Evolutionary conservation across 2,113 vertebrate species (phyloP), one percentile per base, ranked within the genome.

Genomic region (Ammodytes dubius): DNA sequence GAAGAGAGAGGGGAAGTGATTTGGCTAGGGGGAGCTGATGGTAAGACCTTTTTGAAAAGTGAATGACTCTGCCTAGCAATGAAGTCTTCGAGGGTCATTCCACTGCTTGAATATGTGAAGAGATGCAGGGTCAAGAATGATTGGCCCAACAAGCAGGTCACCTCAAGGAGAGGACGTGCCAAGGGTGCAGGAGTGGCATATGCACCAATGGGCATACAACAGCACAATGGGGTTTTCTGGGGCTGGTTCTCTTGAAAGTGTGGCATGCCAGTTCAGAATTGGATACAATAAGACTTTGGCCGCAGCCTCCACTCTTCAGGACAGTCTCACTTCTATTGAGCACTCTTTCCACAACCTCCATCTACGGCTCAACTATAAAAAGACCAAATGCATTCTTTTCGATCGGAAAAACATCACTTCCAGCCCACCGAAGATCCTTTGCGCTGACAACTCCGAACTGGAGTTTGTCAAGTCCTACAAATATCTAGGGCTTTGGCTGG

Each of bases 41-140:
- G 72, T 70, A 87, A 80, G 75, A 71, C 78, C 82, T 83, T 75
- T 78, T 86, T 84, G 66, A 83, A 49, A 81, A 76, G 79, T 76
- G 75, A 76, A 40, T 66, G 61, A 84, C 70, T 87, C 82, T 43
- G 17, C 73, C 40, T 68, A 27, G 27, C 27, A 82, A 77, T 77
- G 57, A 74, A 63, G 72, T 72, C 67, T 74, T 60, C 27, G 66
- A 75, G 77, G 68, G 77, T 82, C 75, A 84, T 47, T 86, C 68
- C 72, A 53, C 68, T 5, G 52, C 56, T 35, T 50, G 69, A 84
- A 74, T 71, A 72, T 61, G 77, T 54, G 65, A 68, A 66, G 77
- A 85, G 74, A 83, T 42, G 61, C 37, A 3, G 5, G 79, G 60
- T 69, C 27, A 58, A 49, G 66, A 61, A 69, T 70, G 79, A 81